These are phyloP conservation scores for Plumapathes pennacea DNA, from an alignment of 92 coral and sea anemone species.

Conservation along the genomic window DNA sequence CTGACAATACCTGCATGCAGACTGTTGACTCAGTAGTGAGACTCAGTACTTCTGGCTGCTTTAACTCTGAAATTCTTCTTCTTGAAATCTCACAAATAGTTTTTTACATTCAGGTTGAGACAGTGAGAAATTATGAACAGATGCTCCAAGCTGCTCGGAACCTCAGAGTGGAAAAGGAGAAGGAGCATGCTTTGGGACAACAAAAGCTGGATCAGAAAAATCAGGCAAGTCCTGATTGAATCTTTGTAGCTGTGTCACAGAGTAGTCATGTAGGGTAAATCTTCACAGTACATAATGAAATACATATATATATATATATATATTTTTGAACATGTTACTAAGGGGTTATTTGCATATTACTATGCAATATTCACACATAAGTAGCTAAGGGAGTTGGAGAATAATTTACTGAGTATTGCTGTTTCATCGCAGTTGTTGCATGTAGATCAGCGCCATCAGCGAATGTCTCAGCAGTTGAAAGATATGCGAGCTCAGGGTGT, in stretches of 20 bases:
- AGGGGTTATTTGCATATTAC: neutral
- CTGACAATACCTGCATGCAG: too few species aligned
- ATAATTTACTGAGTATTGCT: neutral
- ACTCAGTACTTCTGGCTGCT: neutral
- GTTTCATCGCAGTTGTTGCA: constrained; percentile 66
- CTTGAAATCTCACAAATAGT: neutral
- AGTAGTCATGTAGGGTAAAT: neutral
- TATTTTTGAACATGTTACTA: neutral
- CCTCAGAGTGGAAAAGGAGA: constrained; percentile 89
- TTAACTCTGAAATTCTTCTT: neutral
- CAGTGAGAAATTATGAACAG: constrained; percentile 87
- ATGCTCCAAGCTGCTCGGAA: constrained; percentile 95
- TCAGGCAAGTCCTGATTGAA: constrained; percentile 54
- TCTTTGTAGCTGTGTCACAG: too few species aligned
- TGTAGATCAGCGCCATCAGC: constrained; percentile 85
- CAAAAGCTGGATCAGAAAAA: constrained; percentile 95
- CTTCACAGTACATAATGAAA: neutral
- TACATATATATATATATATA: neutral
- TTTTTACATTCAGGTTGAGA: constrained; percentile 67
- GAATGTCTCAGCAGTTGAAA: constrained; percentile 88
- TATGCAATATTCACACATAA: neutral
- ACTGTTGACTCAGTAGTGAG: neutral
- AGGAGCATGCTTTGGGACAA: constrained; percentile 78
- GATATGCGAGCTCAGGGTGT: constrained; percentile 90
- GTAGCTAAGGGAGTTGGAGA: too few species aligned